Conservation (phyloP, 2,888 invertebrate genomes). For the Drosophila mimetica region DNA sequence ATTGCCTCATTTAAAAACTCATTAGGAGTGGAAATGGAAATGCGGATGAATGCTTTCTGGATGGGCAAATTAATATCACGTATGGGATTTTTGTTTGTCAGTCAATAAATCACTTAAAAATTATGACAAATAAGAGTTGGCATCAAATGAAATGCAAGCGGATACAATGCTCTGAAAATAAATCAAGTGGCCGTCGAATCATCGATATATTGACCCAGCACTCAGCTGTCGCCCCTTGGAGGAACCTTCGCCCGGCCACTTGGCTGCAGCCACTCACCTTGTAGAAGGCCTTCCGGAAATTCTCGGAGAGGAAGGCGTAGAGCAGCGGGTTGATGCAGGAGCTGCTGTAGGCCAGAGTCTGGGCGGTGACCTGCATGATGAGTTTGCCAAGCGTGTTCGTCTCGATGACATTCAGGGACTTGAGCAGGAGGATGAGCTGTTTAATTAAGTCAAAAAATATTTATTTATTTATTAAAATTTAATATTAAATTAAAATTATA, state of each 20-base stretch:
- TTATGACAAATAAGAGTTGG: constrained; percentile 37
- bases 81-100: constrained; percentile 19
- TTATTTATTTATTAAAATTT: background rate
- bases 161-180: constrained; percentile 44
- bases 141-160: constrained; percentile 16
- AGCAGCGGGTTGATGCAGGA: constrained; percentile 97
- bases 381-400: constrained; percentile 85
- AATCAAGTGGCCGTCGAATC: constrained; percentile 29
- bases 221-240: constrained; percentile 40
- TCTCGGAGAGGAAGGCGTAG: constrained; percentile 97
- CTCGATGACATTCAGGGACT: constrained; percentile 88
- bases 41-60: constrained; percentile 17
- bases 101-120: constrained; percentile 49
- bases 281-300: constrained; percentile 95
- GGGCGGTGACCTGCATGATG: constrained; percentile 90
- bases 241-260: constrained; percentile 19
- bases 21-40: constrained; percentile 42
- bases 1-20: constrained; percentile 50
- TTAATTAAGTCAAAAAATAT: background rate
- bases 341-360: constrained; percentile 95
- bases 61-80: constrained; percentile 2
- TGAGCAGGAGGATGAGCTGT: constrained; percentile 91
- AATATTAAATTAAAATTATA: too few relatives aligned
- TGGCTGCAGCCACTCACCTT: constrained; percentile 84
- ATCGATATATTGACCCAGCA: constrained; percentile 59